phyloP scores from a whole-genome alignment of 2,113 vertebrate genomes.

The Hemibagrus wyckioides region DNA sequence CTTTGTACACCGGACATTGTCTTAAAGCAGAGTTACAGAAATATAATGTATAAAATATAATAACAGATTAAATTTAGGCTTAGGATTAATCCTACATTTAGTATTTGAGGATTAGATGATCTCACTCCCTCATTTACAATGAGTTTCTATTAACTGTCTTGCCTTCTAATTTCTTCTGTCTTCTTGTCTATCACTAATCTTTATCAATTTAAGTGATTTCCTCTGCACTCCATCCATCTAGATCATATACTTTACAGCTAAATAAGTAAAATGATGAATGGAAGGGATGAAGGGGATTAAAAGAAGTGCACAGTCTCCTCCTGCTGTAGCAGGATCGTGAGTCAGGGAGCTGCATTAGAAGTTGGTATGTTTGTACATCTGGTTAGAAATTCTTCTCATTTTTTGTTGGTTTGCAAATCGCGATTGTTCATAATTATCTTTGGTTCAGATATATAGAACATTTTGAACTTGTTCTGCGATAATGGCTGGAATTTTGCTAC shows the following conservation, averaged over 20 bases:
- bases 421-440: constrained; percentile 5
- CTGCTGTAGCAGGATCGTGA: not conserved
- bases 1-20: no score
- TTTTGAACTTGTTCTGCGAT: not conserved
- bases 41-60: no score
- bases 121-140: no score
- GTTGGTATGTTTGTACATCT: constrained; percentile 15
- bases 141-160: no score
- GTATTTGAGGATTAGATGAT: no score
- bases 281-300: not conserved
- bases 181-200: no score
- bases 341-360: not conserved
- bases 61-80: no score
- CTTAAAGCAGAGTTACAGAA: no score
- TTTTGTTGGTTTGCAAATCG: not conserved
- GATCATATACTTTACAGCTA: not conserved
- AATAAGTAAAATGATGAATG: not conserved
- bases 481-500: not conserved
- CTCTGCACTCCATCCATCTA: not conserved
- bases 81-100: no score
- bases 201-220: not conserved
- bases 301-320: not conserved
- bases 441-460: not conserved
- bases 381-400: constrained; percentile 5
- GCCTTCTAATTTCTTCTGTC: no score